A percentile compares a stretch with the other conserved stretches of the same genome.
Evolutionary conservation across 2,797 vertebrate genomes (phyloP).

Genomic region (Pitangus sulphuratus): DNA sequence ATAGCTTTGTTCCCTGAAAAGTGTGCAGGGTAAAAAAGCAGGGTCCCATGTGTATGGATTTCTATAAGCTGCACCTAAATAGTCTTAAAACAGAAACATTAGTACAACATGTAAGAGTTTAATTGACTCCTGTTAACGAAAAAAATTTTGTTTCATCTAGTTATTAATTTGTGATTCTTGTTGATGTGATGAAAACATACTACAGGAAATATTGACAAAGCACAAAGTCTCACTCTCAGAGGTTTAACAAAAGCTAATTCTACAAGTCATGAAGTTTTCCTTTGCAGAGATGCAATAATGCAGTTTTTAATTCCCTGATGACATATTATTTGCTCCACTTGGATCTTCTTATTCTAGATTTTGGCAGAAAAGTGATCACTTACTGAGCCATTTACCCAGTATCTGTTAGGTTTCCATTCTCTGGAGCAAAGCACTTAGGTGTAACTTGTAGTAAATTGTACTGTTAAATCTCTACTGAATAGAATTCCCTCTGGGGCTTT

Average conservation of each 20-base stretch:
- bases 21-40: background rate
- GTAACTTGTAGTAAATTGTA: background rate
- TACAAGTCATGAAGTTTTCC: background rate
- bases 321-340: background rate
- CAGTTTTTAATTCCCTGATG: background rate
- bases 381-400: background rate
- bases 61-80: constrained; percentile 27
- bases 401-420: background rate
- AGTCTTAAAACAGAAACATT: constrained; percentile 19
- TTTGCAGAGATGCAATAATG: background rate
- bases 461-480: background rate
- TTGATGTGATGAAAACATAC: background rate
- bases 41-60: constrained; percentile 15
- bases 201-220: background rate
- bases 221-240: background rate
- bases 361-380: background rate
- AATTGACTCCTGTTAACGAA: background rate
- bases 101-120: background rate
- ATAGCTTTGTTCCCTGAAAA: constrained; percentile 26
- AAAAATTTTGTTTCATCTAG: background rate
- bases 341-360: background rate
- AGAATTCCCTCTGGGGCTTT: background rate
- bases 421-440: background rate
- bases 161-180: background rate
- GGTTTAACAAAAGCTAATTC: background rate